phyloP scores from a whole-genome alignment of 2,888 invertebrate genomes.

The Bhutanitis thaidina region DNA sequence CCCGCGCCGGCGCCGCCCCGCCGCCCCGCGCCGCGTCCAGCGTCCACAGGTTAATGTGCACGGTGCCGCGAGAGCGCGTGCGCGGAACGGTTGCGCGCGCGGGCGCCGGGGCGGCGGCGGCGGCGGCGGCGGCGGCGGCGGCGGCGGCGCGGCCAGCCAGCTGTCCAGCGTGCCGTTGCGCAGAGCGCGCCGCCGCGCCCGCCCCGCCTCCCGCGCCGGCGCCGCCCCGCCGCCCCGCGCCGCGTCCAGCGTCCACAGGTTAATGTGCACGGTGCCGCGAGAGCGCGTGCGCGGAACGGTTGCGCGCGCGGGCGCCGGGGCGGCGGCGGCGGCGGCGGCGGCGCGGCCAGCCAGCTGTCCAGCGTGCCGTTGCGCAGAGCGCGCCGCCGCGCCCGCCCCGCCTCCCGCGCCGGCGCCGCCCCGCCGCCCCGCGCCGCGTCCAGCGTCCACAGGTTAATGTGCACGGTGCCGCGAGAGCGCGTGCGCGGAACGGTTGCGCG shows the following conservation, averaged over 20 bases:
- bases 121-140: constrained; percentile 27
- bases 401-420: too few relatives aligned
- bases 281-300: constrained; percentile 86
- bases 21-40: constrained; percentile 69
- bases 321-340: constrained; percentile 86
- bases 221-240: constrained; percentile 29
- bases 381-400: constrained; percentile 36
- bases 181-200: constrained; percentile 37
- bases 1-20: too few relatives aligned
- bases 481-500: constrained; percentile 85
- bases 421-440: too few relatives aligned
- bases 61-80: constrained; percentile 89
- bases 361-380: constrained; percentile 54
- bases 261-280: constrained; percentile 89
- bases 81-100: constrained; percentile 66
- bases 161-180: constrained; percentile 64
- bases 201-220: too few relatives aligned
- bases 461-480: constrained; percentile 78
- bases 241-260: constrained; percentile 88
- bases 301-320: constrained; percentile 49
- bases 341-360: too few relatives aligned
- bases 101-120: constrained; percentile 25
- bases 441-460: too few relatives aligned
- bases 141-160: constrained; percentile 55
- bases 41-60: constrained; percentile 91